phyloP scores from a whole-genome alignment of 2,113 vertebrate species.

The Bathybates hornii region DNA sequence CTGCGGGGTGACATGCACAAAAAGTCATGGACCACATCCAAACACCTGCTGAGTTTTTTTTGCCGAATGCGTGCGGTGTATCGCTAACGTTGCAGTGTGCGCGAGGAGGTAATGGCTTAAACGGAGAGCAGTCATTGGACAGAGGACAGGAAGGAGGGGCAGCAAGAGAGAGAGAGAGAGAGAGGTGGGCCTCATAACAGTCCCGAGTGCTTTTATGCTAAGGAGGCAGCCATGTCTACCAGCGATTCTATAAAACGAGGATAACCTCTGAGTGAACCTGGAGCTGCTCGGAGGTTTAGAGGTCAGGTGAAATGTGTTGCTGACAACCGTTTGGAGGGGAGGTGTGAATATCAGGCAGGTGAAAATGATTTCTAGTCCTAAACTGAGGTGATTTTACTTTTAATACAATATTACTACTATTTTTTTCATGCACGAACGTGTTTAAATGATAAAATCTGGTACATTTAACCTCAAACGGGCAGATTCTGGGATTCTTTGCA shows the following conservation, averaged over 20 bases:
- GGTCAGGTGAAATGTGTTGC: neutral
- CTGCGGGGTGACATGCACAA: constrained; percentile 15
- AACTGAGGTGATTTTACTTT: neutral
- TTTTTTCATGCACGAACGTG: fast-evolving
- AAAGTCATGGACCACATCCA: constrained; percentile 21
- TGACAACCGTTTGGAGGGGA: neutral
- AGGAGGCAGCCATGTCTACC: constrained; percentile 73
- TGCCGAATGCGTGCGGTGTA: neutral
- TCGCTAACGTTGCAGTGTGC: neutral
- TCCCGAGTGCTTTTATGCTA: constrained; percentile 70
- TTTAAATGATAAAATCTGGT: neutral
- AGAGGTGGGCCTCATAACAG: constrained; percentile 63
- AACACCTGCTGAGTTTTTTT: neutral
- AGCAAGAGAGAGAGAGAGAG: neutral
- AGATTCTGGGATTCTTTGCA: neutral
- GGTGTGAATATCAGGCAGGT: neutral
- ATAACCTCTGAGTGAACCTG: constrained; percentile 75
- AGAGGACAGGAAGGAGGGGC: neutral
- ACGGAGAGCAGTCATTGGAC: neutral
- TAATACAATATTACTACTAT: neutral
- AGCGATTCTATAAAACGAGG: constrained; percentile 65
- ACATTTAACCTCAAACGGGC: neutral
- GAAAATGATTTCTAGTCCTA: neutral
- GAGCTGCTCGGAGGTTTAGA: constrained; percentile 27
- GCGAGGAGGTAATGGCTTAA: neutral